Base-by-base conservation (phyloP, 1,140 invertebrate species). In the Scaptomyza montana region DNA sequence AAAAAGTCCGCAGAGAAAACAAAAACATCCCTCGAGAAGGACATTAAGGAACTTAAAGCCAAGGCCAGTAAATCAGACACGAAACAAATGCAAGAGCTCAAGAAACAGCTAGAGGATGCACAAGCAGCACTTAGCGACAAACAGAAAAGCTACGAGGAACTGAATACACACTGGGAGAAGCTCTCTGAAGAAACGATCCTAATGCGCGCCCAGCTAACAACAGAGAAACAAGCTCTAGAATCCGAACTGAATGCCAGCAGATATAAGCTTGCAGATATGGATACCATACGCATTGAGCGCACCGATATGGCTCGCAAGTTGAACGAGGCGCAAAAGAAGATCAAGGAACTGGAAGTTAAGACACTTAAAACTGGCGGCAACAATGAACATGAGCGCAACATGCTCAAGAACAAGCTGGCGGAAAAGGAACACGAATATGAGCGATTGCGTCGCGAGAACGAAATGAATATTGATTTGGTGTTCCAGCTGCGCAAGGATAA, bases 131-230 rank as follows among this genome's bases (percentile, higher is more conserved):
- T 97, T 36, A 93, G 93, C 39, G 93, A 93, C 19, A 95, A 95
- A 82, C 94, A 94, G 61, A 94, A 95, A 66, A 95, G 96, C 73
- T 96, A 96, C 90, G 95, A 96, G 68, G 96, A 97, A 74, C 92
- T 98, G 6, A 97, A 95, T 28, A 93, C 93, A 3, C 97, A 96
- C 90, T 96, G 97, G 91, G 96, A 97, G 81, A 93, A 96, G 65
- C 92, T 98, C n/a, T 95, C 95, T 84, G 96, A 97, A 90, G 96
- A 97, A 84, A 96, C 96, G 74, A 95, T 96, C 0, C 93, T 96
- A 0, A 95, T 95, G 54, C 97, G 97, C 91, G 94, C 95, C 12
- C 94, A 96, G 92, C 92, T 97, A 1, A 95, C 96, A 5, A 95
- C 94, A 41, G 96, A 97, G 90, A 97, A 96, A 78, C 95, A 97